Evolutionary conservation across 2,888 invertebrate species (phyloP).

Genomic region (Erebia aethiops): DNA sequence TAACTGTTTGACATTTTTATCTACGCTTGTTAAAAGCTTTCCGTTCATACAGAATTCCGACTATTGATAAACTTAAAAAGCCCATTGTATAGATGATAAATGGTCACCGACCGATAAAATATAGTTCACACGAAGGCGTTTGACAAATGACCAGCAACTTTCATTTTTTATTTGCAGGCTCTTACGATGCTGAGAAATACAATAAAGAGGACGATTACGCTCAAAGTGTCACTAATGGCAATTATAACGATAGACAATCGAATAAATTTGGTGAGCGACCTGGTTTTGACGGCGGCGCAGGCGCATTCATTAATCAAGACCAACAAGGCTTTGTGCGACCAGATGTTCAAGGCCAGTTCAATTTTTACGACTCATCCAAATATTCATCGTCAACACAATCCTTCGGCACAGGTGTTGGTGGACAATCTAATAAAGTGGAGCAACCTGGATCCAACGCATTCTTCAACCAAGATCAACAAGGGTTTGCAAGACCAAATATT

Average conservation of each 20-base stretch:
- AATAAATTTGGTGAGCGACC: constrained; percentile 56
- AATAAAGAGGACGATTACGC: constrained; percentile 69
- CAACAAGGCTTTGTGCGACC: constrained; percentile 51
- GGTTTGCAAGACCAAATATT: constrained; percentile 46
- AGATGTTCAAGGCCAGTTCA: constrained; percentile 40
- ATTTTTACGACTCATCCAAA: constrained; percentile 27
- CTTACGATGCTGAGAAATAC: constrained; percentile 73
- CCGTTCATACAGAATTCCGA: constrained; percentile 12
- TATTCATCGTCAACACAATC: constrained; percentile 15
- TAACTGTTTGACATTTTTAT: constrained; percentile 1
- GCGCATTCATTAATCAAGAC: constrained; percentile 59
- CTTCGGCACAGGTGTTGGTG: constrained; percentile 27
- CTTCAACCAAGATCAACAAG: constrained; percentile 58
- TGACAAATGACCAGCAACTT: constrained; percentile 75
- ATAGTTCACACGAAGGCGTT: constrained; percentile 50
- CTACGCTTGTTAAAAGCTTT: constrained; percentile 17
- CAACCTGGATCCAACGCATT: constrained; percentile 34
- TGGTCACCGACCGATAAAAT: constrained; percentile 60
- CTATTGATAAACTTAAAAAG: constrained; percentile 41
- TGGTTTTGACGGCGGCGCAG: constrained; percentile 51
- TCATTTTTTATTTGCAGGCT: constrained; percentile 80
- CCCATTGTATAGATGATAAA: constrained; percentile 66
- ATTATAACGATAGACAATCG: constrained; percentile 58
- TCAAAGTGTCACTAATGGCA: constrained; percentile 53
- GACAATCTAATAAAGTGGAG: background rate